Evolutionary conservation across 2,888 invertebrate genomes (phyloP).

Genomic region (Ormyrus thymus): DNA sequence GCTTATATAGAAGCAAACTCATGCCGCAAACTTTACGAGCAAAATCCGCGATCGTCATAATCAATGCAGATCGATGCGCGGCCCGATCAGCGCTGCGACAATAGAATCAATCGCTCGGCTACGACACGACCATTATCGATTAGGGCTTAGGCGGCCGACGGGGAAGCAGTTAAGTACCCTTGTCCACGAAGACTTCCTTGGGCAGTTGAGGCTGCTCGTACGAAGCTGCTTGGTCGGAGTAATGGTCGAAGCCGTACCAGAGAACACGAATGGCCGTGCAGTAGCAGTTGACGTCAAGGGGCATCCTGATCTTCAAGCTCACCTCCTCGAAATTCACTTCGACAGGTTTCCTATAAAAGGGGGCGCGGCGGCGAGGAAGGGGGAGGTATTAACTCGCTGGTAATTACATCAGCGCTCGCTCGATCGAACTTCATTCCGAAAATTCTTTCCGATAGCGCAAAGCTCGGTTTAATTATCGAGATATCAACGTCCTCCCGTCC

Average conservation of each 20-base stretch:
- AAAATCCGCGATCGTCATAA: no score
- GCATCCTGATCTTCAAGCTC: slow-evolving; percentile 77
- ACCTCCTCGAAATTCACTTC: slow-evolving; percentile 78
- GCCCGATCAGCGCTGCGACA: no score
- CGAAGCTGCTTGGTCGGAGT: slow-evolving; percentile 76
- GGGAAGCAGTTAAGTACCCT: slow-evolving; percentile 48
- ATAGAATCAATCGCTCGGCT: no score
- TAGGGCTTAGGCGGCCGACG: no score
- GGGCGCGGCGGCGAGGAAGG: neutral
- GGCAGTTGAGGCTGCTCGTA: slow-evolving; percentile 71
- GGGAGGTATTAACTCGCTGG: neutral
- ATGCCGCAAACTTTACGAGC: no score
- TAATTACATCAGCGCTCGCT: neutral
- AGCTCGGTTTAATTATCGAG: no score
- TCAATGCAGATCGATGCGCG: no score
- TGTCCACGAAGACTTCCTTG: slow-evolving; percentile 62
- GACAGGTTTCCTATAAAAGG: slow-evolving; percentile 75
- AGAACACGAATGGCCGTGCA: slow-evolving; percentile 78
- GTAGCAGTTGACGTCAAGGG: slow-evolving; percentile 77
- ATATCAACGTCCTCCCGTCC: neutral
- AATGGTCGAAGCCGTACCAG: slow-evolving; percentile 78
- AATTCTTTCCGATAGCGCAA: neutral
- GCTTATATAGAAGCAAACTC: no score
- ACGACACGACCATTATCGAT: no score
- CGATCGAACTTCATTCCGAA: neutral